A percentile compares a stretch with the other conserved stretches of the same genome.
phyloP scores from a whole-genome alignment of 2,113 vertebrate genomes.

The Ploceus nigricollis region DNA sequence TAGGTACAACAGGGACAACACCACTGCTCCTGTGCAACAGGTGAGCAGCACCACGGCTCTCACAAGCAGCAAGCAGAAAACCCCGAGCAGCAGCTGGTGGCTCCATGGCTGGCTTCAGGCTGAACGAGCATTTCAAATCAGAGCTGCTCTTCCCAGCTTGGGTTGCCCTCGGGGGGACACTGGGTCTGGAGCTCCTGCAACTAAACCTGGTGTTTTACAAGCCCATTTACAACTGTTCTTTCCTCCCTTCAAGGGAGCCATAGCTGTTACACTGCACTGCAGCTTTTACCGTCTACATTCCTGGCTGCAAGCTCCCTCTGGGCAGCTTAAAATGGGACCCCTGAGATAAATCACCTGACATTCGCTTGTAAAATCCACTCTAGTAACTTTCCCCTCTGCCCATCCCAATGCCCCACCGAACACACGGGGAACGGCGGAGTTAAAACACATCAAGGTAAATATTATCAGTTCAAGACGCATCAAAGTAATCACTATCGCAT shows the following conservation, averaged over 20 bases:
- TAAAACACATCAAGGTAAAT: neutral
- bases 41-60: neutral
- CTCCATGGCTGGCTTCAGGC: neutral
- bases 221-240: neutral
- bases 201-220: neutral
- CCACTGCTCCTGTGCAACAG: accelerated
- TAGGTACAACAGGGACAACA: accelerated
- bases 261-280: neutral
- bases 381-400: neutral
- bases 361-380: neutral
- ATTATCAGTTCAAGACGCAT: neutral
- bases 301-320: neutral
- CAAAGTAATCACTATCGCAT: accelerated
- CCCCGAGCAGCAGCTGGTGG: neutral
- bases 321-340: neutral
- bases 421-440: accelerated
- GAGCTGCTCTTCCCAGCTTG: neutral
- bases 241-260: neutral
- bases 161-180: neutral
- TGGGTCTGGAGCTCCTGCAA: neutral
- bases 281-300: neutral
- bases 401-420: neutral
- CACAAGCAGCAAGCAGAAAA: neutral
- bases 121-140: neutral
- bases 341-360: neutral